These are phyloP conservation scores for Cotesia vestalis DNA, from an alignment of 1,140 invertebrate species.

Conservation along the genomic window DNA sequence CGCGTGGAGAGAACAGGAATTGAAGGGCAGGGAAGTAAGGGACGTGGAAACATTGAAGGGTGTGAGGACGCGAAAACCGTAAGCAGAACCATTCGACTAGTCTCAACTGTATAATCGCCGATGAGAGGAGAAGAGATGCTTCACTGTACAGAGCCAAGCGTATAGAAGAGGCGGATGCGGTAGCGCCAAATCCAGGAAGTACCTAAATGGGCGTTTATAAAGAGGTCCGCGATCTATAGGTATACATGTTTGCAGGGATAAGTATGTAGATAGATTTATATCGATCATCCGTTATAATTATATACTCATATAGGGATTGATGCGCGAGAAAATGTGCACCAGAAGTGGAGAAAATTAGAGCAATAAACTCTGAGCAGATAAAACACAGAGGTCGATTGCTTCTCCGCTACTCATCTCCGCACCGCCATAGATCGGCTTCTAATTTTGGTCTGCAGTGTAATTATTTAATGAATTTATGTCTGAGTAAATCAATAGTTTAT, in stretches of 20 bases:
- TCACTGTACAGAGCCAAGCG: too few species aligned
- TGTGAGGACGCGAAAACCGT: too few species aligned
- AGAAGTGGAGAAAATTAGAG: constrained; percentile 21
- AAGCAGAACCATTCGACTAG: too few species aligned
- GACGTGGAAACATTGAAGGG: background rate
- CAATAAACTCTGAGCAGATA: constrained; percentile 6
- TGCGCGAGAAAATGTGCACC: constrained; percentile 9
- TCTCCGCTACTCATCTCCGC: too few species aligned
- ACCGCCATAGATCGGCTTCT: too few species aligned
- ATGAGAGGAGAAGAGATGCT: background rate
- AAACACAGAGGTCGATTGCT: too few species aligned
- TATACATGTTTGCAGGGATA: too few species aligned
- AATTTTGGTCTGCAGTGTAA: too few species aligned
- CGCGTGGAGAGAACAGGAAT: background rate
- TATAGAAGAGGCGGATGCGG: constrained; percentile 27
- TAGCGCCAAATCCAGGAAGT: constrained; percentile 32
- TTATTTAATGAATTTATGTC: too few species aligned
- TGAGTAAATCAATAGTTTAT: too few species aligned
- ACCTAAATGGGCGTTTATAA: constrained; percentile 24
- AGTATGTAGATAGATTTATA: constrained; percentile 14
- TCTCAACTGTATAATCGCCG: constrained; percentile 24
- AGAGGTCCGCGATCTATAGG: background rate
- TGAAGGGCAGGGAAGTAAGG: background rate
- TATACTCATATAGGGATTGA: background rate
- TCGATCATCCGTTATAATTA: constrained; percentile 41